Conservation (phyloP, 2,797 vertebrate genomes). For the Gephyroberyx darwinii region DNA sequence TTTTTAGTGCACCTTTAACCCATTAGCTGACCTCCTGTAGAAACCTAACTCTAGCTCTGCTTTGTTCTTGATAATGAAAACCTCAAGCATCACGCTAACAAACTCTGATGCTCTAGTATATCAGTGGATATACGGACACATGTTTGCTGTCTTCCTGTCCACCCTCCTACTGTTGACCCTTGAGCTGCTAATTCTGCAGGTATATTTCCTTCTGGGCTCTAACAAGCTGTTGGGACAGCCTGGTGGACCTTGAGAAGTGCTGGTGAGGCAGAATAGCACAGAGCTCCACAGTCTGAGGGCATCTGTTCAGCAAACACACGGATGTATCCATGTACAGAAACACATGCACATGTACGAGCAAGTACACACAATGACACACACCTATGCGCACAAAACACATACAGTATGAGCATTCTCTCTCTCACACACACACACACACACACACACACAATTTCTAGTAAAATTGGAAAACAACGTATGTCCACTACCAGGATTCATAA, state of each 20-base stretch:
- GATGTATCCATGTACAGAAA: constrained; percentile 11
- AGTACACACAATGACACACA: neutral
- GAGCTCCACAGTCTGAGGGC: constrained; percentile 40
- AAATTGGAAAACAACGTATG: neutral
- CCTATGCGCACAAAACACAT: constrained; percentile 7
- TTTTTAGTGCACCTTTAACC: no score
- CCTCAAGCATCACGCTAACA: constrained; percentile 12
- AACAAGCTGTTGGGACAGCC: constrained; percentile 68
- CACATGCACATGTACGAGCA: no score
- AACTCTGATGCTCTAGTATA: neutral
- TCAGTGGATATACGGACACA: no score
- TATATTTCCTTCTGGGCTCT: constrained; percentile 46
- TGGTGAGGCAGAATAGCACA: constrained; percentile 49
- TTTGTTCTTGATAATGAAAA: constrained; percentile 41
- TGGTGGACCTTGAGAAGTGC: constrained; percentile 59
- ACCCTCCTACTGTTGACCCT: constrained; percentile 45
- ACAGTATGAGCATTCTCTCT: neutral
- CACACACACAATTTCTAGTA: constrained; percentile 8
- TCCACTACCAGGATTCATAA: constrained; percentile 9
- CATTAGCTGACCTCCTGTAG: neutral
- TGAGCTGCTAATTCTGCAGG: constrained; percentile 66
- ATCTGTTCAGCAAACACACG: constrained; percentile 55
- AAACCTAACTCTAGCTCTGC: constrained; percentile 10
- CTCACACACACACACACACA: neutral
- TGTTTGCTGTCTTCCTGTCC: constrained; percentile 35